A percentile compares a stretch with the other conserved stretches of the same genome.
These are phyloP conservation scores for Chaetops frenatus DNA, from an alignment of 2,113 vertebrate genomes.

Conservation along the genomic window DNA sequence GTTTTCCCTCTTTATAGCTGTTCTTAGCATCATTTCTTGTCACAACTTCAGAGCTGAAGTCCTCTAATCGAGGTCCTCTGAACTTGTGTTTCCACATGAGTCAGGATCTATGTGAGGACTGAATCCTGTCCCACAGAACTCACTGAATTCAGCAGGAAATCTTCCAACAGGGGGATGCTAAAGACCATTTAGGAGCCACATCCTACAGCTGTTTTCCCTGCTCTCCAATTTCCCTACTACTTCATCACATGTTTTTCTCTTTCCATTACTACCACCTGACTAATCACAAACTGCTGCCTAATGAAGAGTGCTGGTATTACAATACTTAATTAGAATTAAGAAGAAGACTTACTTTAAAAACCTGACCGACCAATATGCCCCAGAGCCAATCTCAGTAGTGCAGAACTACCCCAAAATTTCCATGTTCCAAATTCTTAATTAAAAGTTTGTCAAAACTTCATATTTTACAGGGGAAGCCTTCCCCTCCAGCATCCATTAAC, in stretches of 20 bases:
- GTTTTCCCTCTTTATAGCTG: not conserved
- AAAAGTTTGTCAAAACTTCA: slow-evolving; percentile 20
- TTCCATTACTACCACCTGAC: not conserved
- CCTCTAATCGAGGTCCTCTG: not conserved
- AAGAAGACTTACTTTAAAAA: slow-evolving; percentile 31
- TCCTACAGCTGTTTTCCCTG: not conserved
- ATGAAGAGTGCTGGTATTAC: slow-evolving; percentile 8
- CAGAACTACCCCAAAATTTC: slow-evolving; percentile 9
- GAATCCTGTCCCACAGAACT: not conserved
- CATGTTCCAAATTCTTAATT: not conserved
- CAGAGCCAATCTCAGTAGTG: not conserved
- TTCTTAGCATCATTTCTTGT: not conserved
- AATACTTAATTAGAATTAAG: slow-evolving; percentile 45
- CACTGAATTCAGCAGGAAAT: not conserved
- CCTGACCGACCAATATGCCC: not conserved
- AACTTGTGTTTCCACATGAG: not conserved
- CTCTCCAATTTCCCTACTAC: not conserved
- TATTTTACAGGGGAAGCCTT: not conserved
- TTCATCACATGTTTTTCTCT: not conserved
- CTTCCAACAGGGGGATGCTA: not conserved
- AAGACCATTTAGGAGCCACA: not conserved
- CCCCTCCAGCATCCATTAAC: not conserved
- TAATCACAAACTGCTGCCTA: slow-evolving; percentile 37
- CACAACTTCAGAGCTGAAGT: not conserved
- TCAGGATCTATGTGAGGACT: not conserved